Evolutionary conservation across 1,140 invertebrate genomes (phyloP).

Genomic region (Achatina immaculata): DNA sequence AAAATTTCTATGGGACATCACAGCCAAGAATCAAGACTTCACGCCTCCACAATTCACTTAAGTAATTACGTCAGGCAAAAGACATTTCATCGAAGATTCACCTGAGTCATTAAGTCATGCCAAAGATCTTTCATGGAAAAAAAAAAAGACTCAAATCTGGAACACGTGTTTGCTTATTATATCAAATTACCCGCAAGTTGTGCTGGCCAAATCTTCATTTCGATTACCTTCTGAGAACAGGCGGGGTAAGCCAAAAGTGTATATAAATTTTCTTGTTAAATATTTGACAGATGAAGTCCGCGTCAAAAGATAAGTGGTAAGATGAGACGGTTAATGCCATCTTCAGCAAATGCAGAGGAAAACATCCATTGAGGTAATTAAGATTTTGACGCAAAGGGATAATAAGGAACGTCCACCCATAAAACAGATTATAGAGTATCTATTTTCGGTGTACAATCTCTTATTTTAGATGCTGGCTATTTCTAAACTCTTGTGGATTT

Average conservation of each 20-base stretch:
- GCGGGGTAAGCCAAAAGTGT: neutral
- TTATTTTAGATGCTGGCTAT: too few relatives aligned
- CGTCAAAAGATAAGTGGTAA: slow-evolving; percentile 1
- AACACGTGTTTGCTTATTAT: neutral
- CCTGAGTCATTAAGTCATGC: too few relatives aligned
- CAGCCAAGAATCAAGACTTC: too few relatives aligned
- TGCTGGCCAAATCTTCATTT: neutral
- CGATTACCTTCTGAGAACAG: neutral
- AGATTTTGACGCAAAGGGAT: too few relatives aligned
- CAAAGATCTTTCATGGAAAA: neutral
- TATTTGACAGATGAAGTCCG: neutral
- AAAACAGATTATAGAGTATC: too few relatives aligned
- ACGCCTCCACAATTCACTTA: too few relatives aligned
- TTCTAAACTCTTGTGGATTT: too few relatives aligned
- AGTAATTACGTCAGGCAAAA: too few relatives aligned
- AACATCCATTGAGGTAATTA: neutral
- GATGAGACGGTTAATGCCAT: neutral
- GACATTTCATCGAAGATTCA: too few relatives aligned
- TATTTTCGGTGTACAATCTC: too few relatives aligned
- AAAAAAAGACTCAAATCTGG: neutral
- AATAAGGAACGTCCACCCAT: too few relatives aligned
- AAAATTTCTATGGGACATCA: too few relatives aligned
- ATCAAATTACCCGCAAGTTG: neutral
- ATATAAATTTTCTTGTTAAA: neutral
- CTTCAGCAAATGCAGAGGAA: neutral